These are phyloP conservation scores for Morpho helenor DNA, from an alignment of 2,888 invertebrate species.

Conservation along the genomic window DNA sequence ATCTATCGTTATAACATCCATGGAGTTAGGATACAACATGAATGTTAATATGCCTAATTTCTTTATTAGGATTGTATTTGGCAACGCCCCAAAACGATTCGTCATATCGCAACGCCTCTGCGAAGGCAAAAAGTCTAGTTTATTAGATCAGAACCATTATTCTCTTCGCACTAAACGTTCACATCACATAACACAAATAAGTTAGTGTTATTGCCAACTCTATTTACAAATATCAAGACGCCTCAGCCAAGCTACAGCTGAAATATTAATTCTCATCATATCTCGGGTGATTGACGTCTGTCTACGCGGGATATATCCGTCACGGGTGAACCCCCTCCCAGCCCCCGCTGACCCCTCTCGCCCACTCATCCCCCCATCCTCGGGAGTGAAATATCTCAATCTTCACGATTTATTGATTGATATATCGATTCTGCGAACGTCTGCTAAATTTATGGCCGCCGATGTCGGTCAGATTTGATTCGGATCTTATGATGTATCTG, in stretches of 20 bases:
- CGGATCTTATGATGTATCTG: constrained; percentile 28
- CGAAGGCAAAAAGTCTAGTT: no score
- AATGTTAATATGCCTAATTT: no score
- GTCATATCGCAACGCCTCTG: not conserved
- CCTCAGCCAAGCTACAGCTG: constrained; percentile 40
- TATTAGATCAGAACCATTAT: no score
- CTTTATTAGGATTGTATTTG: no score
- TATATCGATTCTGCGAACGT: constrained; percentile 57
- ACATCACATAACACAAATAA: constrained; percentile 6
- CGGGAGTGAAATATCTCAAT: constrained; percentile 72
- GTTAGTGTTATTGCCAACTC: constrained; percentile 18
- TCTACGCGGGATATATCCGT: constrained; percentile 76
- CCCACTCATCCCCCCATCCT: constrained; percentile 29
- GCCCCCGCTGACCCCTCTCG: constrained; percentile 29
- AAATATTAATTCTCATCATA: constrained; percentile 76
- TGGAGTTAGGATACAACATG: no score
- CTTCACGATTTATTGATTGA: constrained; percentile 76
- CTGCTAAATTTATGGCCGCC: constrained; percentile 28
- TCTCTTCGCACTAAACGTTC: constrained; percentile 2
- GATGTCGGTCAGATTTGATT: constrained; percentile 32
- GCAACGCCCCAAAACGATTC: not conserved
- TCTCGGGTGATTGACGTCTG: constrained; percentile 71
- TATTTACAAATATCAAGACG: constrained; percentile 41
- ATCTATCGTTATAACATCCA: no score
- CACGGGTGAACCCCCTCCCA: constrained; percentile 62